Conservation (phyloP, 64 coral and sea anemone genomes). For the Anthopleura sola region DNA sequence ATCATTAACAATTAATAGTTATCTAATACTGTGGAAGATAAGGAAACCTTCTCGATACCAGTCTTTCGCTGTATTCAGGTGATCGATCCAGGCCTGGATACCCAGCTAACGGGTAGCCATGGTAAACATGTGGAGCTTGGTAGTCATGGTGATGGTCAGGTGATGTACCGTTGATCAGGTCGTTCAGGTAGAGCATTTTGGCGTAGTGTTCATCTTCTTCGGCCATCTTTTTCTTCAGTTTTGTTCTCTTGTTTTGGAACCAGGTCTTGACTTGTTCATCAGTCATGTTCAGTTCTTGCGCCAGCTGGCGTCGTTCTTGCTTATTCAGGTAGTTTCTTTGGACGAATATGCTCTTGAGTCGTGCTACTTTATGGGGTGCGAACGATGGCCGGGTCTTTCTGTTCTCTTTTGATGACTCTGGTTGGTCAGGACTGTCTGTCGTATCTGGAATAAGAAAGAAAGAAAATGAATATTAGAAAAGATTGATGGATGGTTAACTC, state of each 20-base stretch:
- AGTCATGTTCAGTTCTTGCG: conserved; percentile 23
- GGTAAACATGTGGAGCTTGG: neutral
- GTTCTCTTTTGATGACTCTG: neutral
- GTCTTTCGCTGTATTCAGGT: neutral
- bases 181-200: conserved; percentile 22
- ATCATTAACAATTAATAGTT: neutral
- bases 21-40: neutral
- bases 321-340: conserved; percentile 25
- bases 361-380: neutral
- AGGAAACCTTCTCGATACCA: neutral
- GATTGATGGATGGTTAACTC: neutral
- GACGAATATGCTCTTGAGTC: conserved; percentile 19
- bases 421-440: neutral
- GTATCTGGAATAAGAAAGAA: neutral
- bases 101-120: neutral
- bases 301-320: conserved; percentile 17
- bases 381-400: conserved; percentile 22
- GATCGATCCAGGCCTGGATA: conserved; percentile 9
- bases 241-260: conserved; percentile 55
- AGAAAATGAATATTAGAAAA: neutral
- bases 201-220: conserved; percentile 32
- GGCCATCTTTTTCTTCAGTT: conserved; percentile 29
- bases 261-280: conserved; percentile 51
- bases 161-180: neutral
- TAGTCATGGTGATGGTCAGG: neutral